Base-by-base conservation (phyloP, 2,113 vertebrate species). In the Trinectes maculatus region DNA sequence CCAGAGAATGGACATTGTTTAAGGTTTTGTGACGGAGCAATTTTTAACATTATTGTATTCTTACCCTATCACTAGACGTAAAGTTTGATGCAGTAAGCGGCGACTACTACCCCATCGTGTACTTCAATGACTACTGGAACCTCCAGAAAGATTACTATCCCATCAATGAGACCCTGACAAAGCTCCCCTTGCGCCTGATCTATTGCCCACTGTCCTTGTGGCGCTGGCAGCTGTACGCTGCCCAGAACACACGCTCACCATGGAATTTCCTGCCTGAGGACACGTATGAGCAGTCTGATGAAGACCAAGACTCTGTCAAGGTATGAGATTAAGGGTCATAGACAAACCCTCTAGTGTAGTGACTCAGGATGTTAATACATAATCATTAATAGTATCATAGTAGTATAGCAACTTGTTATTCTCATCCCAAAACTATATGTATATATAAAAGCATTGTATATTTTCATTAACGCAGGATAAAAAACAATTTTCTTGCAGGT, bases 101-200 rank as follows among this genome's bases (percentile, higher is more conserved):
- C 0, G 97, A 99, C 61, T 98, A 98, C 82, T 99, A 94, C 84
- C 97, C 96, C 37, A 98, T 99, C 29, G 90, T 98, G 8, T 98
- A 98, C 85, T 98, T 98, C 91, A 98, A 99, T 0, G 96, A 99
- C 71, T 99, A 98, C 93, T 99, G 97, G 97, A 98, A 99, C 90
- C 93, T 98, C 64, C 97, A 98, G 91, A 96, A 95, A 83, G 97
- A 99, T 7, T 96, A 98, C 43, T 96, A 93, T 82, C 95, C 96
- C 61, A 94, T 99, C 79, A 99, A 99, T 0, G 93, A 94, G 3
- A 93, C 89, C 1, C 83, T 97, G 74, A 79, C 77, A 25, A 89
- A 82, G 25, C 88, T 99, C 34, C 96, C 96, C 0, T 91, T 98
- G 46, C 95, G 95, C 0, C 92, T 98, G 25, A 89, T 84, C 47